Base-by-base conservation (phyloP, 2,797 vertebrate species). In the Chlorospingus semifuscus region DNA sequence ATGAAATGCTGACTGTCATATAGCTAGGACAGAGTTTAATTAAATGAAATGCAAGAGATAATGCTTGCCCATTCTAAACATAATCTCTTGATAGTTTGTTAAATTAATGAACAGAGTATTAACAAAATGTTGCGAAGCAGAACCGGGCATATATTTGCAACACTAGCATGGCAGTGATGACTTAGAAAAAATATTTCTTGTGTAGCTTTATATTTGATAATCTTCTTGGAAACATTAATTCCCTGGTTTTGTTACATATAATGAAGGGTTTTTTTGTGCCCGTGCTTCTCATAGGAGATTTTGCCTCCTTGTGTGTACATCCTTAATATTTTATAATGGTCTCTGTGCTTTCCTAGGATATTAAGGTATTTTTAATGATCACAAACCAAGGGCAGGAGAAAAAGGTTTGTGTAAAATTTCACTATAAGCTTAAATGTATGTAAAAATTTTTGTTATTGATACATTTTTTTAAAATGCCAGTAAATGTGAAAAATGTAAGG, bases 31-130 rank as follows among this genome's bases (percentile, higher is more conserved):
- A 83, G 89, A 94, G 95, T 97, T 97, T 98, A 97, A 98, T 98
- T 98, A 98, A 97, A 97, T 94, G 97, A 93, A 97, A 96, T 97
- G 91, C 77, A 91, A 94, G 94, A 96, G 98, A 97, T 96, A 97
- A 96, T 96, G 91, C 97, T 79, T 87, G 95, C 94, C 95, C 79
- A 37, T 96, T 97, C 94, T 96, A 75, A 91, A 96, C 74, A 61
- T 85, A 84, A 89, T 95, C 97, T 98, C 97, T 85, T 95, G 97
- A 87, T 97, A 93, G 97, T 98, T 97, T 93, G 93, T 96, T 97
- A 97, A 97, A 97, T 97, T 97, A 97, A 96, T 76, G 97, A 97
- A 72, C 93, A 94, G 94, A 96, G 95, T 85, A 66, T 97, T 95
- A 97, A 83, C 79, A 71, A 69, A 97, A 91, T 56, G 96, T 94